Evolutionary conservation across 2,797 vertebrate species (phyloP).

Genomic region (Sebastes vulpes): DNA sequence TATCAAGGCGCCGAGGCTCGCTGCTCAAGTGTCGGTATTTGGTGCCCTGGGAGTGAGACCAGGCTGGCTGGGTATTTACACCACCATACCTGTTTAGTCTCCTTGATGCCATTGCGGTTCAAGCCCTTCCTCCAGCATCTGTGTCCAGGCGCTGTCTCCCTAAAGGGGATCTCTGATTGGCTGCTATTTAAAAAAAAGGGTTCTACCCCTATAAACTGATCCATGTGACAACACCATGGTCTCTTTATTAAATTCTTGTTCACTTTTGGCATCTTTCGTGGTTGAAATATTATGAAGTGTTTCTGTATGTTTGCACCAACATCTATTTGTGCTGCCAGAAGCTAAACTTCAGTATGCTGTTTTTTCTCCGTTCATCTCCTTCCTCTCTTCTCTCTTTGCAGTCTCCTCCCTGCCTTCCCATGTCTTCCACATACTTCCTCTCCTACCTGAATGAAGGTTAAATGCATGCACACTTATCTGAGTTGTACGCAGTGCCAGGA

Average conservation of each 20-base stretch:
- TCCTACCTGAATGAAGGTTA: conserved; percentile 34
- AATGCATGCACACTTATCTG: conserved; percentile 32
- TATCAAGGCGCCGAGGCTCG: too few relatives aligned
- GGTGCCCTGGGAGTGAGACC: too few relatives aligned
- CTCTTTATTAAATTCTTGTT: not conserved
- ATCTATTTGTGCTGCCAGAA: not conserved
- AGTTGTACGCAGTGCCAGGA: conserved; percentile 22
- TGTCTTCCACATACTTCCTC: not conserved
- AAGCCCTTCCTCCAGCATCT: not conserved
- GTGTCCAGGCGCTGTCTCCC: not conserved
- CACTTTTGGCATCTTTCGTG: not conserved
- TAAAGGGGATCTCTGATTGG: not conserved
- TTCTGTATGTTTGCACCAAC: not conserved
- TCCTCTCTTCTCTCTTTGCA: not conserved
- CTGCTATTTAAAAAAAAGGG: not conserved
- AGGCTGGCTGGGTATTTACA: not conserved
- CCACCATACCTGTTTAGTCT: not conserved
- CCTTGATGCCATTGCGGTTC: not conserved
- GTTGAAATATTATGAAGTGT: not conserved
- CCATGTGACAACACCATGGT: not conserved
- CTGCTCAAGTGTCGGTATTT: too few relatives aligned
- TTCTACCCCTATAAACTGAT: not conserved
- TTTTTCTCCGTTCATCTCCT: not conserved
- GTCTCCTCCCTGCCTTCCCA: not conserved
- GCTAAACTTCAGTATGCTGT: not conserved